Evolutionary conservation across 2,797 vertebrate genomes (phyloP).

Genomic region (Notamacropus eugenii): DNA sequence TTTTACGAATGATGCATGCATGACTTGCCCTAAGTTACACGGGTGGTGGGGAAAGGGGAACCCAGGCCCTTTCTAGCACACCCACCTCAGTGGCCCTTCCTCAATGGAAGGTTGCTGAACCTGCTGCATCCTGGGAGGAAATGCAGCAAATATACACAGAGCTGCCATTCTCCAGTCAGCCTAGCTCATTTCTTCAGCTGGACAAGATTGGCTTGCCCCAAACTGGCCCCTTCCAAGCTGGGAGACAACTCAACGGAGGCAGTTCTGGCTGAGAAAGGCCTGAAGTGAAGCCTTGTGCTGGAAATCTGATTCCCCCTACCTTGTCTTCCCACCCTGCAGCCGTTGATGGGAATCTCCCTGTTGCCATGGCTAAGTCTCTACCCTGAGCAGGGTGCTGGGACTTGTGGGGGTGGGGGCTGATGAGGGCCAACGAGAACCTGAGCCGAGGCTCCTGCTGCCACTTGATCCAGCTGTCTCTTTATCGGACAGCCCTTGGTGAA

Average conservation of each 20-base stretch:
- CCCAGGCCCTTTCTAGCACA: background rate
- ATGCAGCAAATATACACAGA: constrained; percentile 41
- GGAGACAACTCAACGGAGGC: constrained; percentile 21
- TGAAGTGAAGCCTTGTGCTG: background rate
- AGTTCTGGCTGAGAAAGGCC: constrained; percentile 39
- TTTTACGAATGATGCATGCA: background rate
- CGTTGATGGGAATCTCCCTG: background rate
- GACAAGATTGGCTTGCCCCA: constrained; percentile 8
- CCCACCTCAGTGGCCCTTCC: background rate
- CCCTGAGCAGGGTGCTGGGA: background rate
- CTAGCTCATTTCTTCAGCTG: constrained; percentile 12
- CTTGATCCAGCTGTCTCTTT: background rate
- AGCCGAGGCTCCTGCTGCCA: background rate
- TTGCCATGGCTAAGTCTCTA: background rate
- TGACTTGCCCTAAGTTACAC: background rate
- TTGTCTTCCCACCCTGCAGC: constrained; percentile 10
- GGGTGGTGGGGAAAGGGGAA: background rate
- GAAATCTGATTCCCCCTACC: background rate
- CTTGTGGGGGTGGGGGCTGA: background rate
- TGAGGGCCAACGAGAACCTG: background rate
- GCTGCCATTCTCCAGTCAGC: background rate
- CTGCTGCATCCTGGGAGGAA: constrained; percentile 28
- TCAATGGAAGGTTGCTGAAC: background rate
- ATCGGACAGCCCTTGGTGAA: constrained; percentile 73
- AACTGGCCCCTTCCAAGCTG: constrained; percentile 23